A percentile compares a stretch with the other conserved stretches of the same genome.
Evolutionary conservation across 2,113 vertebrate genomes (phyloP).

Genomic region (Lethenteron camtschaticum): DNA sequence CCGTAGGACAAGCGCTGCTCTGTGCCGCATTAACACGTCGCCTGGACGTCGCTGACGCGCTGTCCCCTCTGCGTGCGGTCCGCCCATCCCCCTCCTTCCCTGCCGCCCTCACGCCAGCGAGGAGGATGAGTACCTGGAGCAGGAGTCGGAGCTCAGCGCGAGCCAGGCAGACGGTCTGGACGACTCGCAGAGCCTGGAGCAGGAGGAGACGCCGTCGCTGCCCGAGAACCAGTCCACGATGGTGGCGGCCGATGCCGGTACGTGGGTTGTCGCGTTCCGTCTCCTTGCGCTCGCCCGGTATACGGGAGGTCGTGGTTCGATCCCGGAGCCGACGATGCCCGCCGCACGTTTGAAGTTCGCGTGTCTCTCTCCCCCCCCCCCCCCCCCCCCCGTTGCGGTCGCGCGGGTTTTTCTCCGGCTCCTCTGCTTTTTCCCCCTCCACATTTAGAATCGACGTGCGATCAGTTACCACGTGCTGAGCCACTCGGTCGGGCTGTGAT

Average conservation of each 20-base stretch:
- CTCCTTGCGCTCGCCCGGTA: too few relatives aligned
- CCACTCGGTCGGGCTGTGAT: too few relatives aligned
- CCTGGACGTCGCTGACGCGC: not conserved
- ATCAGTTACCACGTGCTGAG: too few relatives aligned
- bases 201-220: slow-evolving; percentile 37
- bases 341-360: too few relatives aligned
- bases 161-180: slow-evolving; percentile 49
- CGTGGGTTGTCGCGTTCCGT: slow-evolving; percentile 13
- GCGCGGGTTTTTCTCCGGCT: too few relatives aligned
- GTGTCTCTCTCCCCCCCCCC: too few relatives aligned
- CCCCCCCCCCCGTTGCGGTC: too few relatives aligned
- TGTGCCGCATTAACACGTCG: not conserved
- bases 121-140: slow-evolving; percentile 52
- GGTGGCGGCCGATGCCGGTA: slow-evolving; percentile 50
- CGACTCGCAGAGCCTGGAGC: slow-evolving; percentile 40
- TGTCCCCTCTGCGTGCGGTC: not conserved
- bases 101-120: slow-evolving; percentile 23
- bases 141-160: slow-evolving; percentile 47
- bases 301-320: too few relatives aligned
- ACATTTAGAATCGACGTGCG: too few relatives aligned
- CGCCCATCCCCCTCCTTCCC: not conserved
- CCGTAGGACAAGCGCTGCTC: too few relatives aligned
- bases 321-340: too few relatives aligned
- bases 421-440: too few relatives aligned
- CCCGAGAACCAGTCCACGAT: slow-evolving; percentile 51